Evolutionary conservation across 2,888 invertebrate genomes (phyloP), one percentile per base, ranked within the genome.

Genomic region (Heteromurus nitidus): DNA sequence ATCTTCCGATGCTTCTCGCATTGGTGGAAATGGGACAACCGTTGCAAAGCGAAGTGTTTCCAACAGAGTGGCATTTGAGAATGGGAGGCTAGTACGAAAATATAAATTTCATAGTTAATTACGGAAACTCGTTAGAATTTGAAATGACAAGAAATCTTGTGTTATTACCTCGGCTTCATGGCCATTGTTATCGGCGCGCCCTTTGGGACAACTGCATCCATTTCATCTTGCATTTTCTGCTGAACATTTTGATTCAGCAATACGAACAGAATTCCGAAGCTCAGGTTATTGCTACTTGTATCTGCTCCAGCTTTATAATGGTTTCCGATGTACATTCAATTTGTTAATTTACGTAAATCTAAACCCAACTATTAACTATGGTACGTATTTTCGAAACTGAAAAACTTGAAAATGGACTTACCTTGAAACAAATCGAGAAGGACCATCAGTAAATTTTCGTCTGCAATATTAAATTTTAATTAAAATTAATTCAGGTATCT

Each of bases 271-370:
- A 62, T 1, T 18, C 11, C n/a, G 9, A 30, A 62, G 1, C 7
- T 9, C 31, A 62, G 2, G 30, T 30, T 30, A 1, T 16, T 31
- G 31, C 3, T 18, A n/a, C 18, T 30, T 2, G 62, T 74, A 2
- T 80, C 80, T 18, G 67, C 2, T 62, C 80, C 80, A 24, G 67
- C 80, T 47, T 13, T 3, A 36, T 9, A 5, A 50, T 7, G n/a
- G 24, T 18, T n/a, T n/a, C n/a, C 24, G n/a, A 20, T 9, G n/a
- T n/a, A 53, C 18, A 53, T 53, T 53, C 18, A n/a, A n/a, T 36
- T 36, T 5, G 5, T 36, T 5, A 9, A 13, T 36, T 36, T 9
- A 13, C 36, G 5, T 5, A 13, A 5, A 36, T 36, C 7, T 9
- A 9, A 36, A 9, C 13, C 5, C 7, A 5, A 36, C 13, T 5